phyloP scores from a whole-genome alignment of 2,113 vertebrate genomes.

The Onychorhynchus coronatus region DNA sequence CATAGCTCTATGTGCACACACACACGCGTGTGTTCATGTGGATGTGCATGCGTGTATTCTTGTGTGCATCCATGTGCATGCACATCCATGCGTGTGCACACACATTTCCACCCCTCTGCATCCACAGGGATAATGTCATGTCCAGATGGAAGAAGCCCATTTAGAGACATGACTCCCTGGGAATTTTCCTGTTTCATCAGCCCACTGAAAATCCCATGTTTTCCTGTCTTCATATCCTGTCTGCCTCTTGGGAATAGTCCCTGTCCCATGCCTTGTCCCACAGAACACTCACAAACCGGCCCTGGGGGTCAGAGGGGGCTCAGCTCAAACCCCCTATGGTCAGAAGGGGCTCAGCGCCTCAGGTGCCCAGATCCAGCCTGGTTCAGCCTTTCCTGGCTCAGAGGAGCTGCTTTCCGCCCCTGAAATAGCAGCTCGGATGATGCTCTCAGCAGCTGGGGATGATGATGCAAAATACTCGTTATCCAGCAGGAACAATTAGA shows the following conservation, averaged over 20 bases:
- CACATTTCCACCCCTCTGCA: neutral
- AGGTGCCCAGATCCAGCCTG: neutral
- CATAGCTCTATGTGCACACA: neutral
- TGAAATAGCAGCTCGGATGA: slow-evolving; percentile 53
- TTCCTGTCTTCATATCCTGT: neutral
- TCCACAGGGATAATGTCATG: rapidly evolving
- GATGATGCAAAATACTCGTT: slow-evolving; percentile 44
- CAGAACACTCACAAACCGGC: rapidly evolving
- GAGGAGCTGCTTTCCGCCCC: neutral
- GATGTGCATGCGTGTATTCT: too few relatives aligned
- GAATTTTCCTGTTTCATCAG: neutral
- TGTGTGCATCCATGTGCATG: neutral
- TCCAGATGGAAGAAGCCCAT: neutral
- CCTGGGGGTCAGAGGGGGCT: neutral
- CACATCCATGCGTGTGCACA: rapidly evolving
- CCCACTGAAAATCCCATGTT: neutral
- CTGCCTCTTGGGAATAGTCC: neutral
- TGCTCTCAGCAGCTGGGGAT: slow-evolving; percentile 29
- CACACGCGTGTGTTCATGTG: neutral
- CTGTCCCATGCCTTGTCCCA: neutral
- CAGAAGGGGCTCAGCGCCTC: rapidly evolving
- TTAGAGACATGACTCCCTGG: neutral
- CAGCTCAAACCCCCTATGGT: too few relatives aligned
- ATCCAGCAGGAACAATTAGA: slow-evolving; percentile 67
- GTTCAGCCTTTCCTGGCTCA: neutral